A percentile compares a stretch with the other conserved stretches of the same genome.
phyloP scores from a whole-genome alignment of 2,888 invertebrate species.

The Agriopis aurantiaria region DNA sequence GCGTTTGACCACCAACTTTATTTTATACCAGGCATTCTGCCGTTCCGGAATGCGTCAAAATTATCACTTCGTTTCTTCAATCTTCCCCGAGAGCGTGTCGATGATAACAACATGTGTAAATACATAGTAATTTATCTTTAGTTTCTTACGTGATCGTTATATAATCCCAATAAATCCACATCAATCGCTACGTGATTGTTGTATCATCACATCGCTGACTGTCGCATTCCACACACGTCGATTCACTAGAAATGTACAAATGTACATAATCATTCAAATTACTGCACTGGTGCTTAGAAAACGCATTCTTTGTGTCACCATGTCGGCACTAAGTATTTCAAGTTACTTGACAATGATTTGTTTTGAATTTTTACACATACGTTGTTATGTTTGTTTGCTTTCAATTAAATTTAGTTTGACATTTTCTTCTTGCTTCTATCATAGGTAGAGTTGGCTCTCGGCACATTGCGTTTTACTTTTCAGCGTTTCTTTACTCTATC shows the following conservation, averaged over 20 bases:
- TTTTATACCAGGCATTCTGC: too few relatives aligned
- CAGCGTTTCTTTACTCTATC: too few relatives aligned
- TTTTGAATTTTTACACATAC: conserved; percentile 8
- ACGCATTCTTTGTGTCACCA: conserved; percentile 36
- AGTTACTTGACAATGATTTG: conserved; percentile 10
- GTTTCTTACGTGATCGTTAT: neutral
- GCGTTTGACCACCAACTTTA: too few relatives aligned
- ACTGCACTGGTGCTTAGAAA: conserved; percentile 24
- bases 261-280: conserved; percentile 23
- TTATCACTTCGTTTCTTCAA: too few relatives aligned
- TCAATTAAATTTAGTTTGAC: neutral
- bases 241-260: conserved; percentile 24
- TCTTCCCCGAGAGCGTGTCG: too few relatives aligned
- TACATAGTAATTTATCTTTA: neutral
- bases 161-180: conserved; percentile 1
- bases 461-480: too few relatives aligned
- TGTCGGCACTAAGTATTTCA: conserved; percentile 6
- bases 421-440: too few relatives aligned
- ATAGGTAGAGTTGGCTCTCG: too few relatives aligned
- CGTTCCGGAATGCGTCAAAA: too few relatives aligned
- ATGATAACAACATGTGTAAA: too few relatives aligned
- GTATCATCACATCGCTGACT: conserved; percentile 2
- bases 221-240: conserved; percentile 34
- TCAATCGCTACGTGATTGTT: conserved; percentile 12
- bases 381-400: too few relatives aligned